These are phyloP conservation scores for Alosa alosa DNA, from an alignment of 2,113 vertebrate species.

Conservation along the genomic window DNA sequence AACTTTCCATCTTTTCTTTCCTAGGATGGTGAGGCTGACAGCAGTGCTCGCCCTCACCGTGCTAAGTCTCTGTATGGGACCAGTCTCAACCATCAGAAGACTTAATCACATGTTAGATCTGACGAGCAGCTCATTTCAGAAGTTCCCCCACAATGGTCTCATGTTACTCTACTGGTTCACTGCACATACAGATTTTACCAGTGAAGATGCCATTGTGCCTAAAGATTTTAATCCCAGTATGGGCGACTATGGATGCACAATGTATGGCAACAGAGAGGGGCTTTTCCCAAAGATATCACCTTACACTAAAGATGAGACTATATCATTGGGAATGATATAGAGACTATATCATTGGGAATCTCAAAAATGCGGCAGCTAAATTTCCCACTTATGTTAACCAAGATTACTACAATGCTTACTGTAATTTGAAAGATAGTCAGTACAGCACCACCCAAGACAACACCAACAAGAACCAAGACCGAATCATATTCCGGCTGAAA, in stretches of 20 bases:
- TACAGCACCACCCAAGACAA: neutral
- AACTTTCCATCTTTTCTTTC: neutral
- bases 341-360: neutral
- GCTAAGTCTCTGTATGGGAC: neutral
- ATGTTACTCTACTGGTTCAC: slow-evolving; percentile 5
- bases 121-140: neutral
- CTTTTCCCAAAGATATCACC: neutral
- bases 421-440: neutral
- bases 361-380: neutral
- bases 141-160: neutral
- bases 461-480: neutral
- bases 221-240: neutral
- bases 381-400: neutral
- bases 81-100: neutral
- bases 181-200: neutral
- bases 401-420: slow-evolving; percentile 9
- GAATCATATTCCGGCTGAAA: neutral
- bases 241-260: neutral
- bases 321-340: neutral
- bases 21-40: neutral
- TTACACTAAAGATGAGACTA: neutral
- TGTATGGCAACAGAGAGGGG: neutral
- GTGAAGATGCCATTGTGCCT: neutral
- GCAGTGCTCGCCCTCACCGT: neutral
- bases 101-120: neutral